Evolutionary conservation across 2,113 vertebrate genomes (phyloP), one percentile per base, ranked within the genome.

Genomic region (Puma concolor): DNA sequence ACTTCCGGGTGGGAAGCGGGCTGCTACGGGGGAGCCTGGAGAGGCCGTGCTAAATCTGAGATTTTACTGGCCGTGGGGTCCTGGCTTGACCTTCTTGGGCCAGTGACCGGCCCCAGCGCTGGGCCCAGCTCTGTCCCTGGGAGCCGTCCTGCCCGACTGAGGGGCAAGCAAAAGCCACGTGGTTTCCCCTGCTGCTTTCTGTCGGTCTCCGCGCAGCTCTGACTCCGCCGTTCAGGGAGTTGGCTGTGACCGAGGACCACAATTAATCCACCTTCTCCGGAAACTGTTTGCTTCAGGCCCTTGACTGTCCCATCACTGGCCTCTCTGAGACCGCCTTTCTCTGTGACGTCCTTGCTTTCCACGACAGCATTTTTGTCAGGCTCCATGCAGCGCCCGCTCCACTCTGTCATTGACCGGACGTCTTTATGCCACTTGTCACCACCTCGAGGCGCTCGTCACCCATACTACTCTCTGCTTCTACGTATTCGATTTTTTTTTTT

Each of bases 351-450:
- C 64, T 60, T 86, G 38, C 60, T 85, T 60, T 92, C 64, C 41
- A 1, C 5, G 41, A 52, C 33, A 33, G 4, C 36, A 0, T 54
- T 74, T 92, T 27, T 29, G 4, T 27, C 67, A 64, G 95, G 44
- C 76, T 38, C 33, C 52, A 4, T 10, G 15, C 79, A 52, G 83
- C 7, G 13, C 23, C 74, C 33, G 57, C 33, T 88, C 93, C 41
- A 1, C 69, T 90, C 76, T 60, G 48, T 90, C 87, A 94, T 17
- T 69, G 64, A 90, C 27, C 77, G 52, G 95, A 27, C 8, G 2
- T 76, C n/a, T 66, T 96, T 72, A 27, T 71, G 54, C 76, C 81
- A 36, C 80, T 89, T 96, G 76, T 69, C 83, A 83, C 95, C 87
- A 74, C 72, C 8, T 82, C 19, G 1, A 63, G 29, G 72, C 67